These are phyloP conservation scores for Cotesia glomerata DNA, from an alignment of 1,140 invertebrate genomes.

Conservation along the genomic window DNA sequence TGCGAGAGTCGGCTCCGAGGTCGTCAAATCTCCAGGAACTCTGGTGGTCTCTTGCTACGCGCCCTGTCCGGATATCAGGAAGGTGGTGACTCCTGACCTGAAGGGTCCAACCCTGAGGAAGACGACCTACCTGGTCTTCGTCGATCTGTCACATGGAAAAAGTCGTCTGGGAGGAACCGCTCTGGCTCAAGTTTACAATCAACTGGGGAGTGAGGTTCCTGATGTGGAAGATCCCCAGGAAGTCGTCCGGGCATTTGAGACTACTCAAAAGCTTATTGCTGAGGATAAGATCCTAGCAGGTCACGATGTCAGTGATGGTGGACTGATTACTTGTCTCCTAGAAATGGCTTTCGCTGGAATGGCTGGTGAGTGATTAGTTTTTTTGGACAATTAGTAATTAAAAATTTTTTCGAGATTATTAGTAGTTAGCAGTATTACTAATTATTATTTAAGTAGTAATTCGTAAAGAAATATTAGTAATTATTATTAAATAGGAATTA, in stretches of 20 bases:
- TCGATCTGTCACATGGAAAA: constrained; percentile 72
- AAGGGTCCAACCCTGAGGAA: constrained; percentile 69
- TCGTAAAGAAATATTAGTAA: no score
- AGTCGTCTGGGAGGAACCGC: constrained; percentile 87
- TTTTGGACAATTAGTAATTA: no score
- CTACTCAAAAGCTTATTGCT: constrained; percentile 82
- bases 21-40: constrained; percentile 90
- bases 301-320: constrained; percentile 97
- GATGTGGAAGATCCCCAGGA: constrained; percentile 76
- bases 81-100: constrained; percentile 87
- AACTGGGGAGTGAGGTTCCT: constrained; percentile 81
- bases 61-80: constrained; percentile 85
- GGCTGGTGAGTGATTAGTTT: constrained; percentile 64
- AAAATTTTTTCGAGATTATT: no score
- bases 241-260: constrained; percentile 78
- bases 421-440: no score
- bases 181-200: constrained; percentile 87
- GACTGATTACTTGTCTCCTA: constrained; percentile 84
- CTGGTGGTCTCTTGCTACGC: constrained; percentile 95
- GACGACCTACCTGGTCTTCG: constrained; percentile 69
- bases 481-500: no score
- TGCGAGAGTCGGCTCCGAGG: constrained; percentile 75
- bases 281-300: constrained; percentile 81
- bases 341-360: constrained; percentile 97
- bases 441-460: no score